Base-by-base conservation (phyloP, 1,140 invertebrate species). In the Probaryconus sp. region DNA sequence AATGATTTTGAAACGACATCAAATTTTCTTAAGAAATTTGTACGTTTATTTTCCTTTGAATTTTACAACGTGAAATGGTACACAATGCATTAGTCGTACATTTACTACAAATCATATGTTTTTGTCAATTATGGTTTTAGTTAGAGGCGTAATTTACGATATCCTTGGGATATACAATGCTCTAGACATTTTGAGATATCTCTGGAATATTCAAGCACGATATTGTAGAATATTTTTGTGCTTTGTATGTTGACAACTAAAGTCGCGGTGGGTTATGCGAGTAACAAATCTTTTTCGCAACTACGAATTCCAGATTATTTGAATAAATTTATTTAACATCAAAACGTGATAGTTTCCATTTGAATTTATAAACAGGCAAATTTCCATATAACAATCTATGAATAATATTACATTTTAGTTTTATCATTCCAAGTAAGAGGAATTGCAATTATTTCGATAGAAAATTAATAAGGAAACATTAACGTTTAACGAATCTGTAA, bases 101-200 rank as follows among this genome's bases (percentile, higher is more conserved):
- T 58, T 50, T 13, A 50, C 63, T 40, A 50, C 63, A 67, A 67
- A 67, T 67, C 51, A 58, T 67, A 28, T 4, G 42, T 58, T 67
- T 58, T 56, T 58, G 35, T 56, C 63, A 67, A 56, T 67, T 56
- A 58, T 18, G 35, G 17, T 24, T 42, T 31, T 28, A 50, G 26
- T 56, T 67, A 48, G 11, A 37, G 33, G 18, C 3, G 26, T 42
- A 58, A 67, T 67, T 67, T 50, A 67, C 51, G 51, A 56, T 67
- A 58, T 67, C 24, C 42, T 38, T 28, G 11, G 33, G 38, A 55
- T 56, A 24, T 40, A 43, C 47, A 51, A 53, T 53, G 14, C 48
- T 13, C 13, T 43, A 53, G 40, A 65, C 50, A 17, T 37, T 38
- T 37, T 30, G 28, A 64, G 37, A 53, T 45, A 55, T 53, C 64